Evolutionary conservation across 2,113 vertebrate species (phyloP), one percentile per base, ranked within the genome.

Genomic region (Thermophis baileyi): DNA sequence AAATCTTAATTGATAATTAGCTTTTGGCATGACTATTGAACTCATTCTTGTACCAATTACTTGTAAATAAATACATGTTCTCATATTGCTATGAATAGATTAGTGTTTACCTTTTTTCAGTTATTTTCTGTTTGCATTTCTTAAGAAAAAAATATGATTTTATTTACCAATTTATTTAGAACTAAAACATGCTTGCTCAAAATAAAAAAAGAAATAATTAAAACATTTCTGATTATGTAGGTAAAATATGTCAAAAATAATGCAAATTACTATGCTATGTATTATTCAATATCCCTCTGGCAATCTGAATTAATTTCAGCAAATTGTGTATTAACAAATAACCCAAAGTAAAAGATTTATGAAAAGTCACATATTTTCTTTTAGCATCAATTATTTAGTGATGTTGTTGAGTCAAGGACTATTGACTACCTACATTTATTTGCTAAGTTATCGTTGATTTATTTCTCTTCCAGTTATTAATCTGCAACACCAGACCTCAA

Each of bases 391-490:
- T 88, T 96, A 4, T 93, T 1, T 91, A 18, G 25, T 49, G 6
- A 9, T 51, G 0, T 49, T 14, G 30, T 30, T 0, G n/a, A 16
- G 12, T 87, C 53, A 95, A 96, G 92, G 1, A n/a, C 47, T 11
- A 94, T 2, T 86, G 40, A 90, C 90, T 89, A 93, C 10, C 25
- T 89, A 24, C 30, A 88, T 81, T 96, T 95, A 96, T 95, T 3
- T 16, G 10, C 85, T 94, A 93, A 74, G 63, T 94, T 46, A 47
- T 69, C 92, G 91, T 10, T 60, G 25, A 30, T 93, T 93, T 93
- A 27, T 60, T 69, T 93, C 53, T 94, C 57, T 47, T 93, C 5
- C 40, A 69, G 46, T 49, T 95, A 87, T 95, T 95, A 87, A 69
- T 51, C 25, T 92, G 12, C n/a, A 89, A 10, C 25, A 93, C 69